Conservation (phyloP, 53 echinoderm and acorn worm species). For the Glandiceps talaboti region DNA sequence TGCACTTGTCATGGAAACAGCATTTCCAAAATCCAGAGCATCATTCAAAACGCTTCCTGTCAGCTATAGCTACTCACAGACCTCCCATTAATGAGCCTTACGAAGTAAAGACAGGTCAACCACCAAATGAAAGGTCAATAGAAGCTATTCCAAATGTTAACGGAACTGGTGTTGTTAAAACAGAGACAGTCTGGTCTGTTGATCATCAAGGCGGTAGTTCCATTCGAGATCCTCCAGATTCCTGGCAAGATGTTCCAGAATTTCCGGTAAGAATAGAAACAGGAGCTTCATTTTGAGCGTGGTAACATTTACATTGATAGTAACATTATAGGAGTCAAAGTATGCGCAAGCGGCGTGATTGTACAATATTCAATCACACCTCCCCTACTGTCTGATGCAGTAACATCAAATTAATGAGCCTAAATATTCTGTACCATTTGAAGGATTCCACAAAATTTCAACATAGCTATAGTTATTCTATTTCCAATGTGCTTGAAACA, state of each 20-base stretch:
- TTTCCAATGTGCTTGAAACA: too few relatives aligned
- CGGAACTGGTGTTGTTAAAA: background rate
- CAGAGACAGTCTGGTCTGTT: background rate
- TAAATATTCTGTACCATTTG: too few relatives aligned
- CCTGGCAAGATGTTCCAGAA: background rate
- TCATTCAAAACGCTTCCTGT: background rate
- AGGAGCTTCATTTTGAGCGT: too few relatives aligned
- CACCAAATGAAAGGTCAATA: background rate
- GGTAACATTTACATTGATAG: too few relatives aligned
- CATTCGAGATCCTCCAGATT: background rate
- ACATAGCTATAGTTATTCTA: too few relatives aligned
- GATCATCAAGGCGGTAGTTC: background rate
- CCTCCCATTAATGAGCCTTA: background rate
- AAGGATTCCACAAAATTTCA: too few relatives aligned
- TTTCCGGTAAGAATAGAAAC: background rate
- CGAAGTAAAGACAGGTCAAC: background rate
- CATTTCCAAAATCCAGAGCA: background rate
- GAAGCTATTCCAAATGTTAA: background rate
- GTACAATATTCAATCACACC: too few relatives aligned
- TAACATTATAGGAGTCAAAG: too few relatives aligned
- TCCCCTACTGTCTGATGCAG: too few relatives aligned
- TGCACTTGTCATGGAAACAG: background rate
- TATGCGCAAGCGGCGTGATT: too few relatives aligned
- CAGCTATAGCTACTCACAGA: background rate
- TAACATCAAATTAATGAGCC: too few relatives aligned